Conservation (phyloP, 2,888 invertebrate genomes). For the Oscheius sp. region DNA sequence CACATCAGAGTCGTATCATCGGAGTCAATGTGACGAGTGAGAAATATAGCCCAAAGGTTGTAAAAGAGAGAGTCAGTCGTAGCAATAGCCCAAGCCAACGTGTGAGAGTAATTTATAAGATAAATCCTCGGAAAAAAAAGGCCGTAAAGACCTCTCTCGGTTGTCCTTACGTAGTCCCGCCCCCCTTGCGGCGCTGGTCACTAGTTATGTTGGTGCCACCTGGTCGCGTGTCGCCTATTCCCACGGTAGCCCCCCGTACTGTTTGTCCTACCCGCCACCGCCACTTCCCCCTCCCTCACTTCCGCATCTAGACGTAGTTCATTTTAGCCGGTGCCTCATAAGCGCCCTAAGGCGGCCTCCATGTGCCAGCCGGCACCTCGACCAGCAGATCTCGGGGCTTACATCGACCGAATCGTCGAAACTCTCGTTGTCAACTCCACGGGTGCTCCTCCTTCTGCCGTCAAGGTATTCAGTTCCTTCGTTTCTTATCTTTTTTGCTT, state of each 20-base stretch:
- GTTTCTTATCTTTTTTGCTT: neutral
- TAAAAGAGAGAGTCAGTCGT: slow-evolving; percentile 9
- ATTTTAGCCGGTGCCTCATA: slow-evolving; percentile 50
- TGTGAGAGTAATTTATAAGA: too few relatives aligned
- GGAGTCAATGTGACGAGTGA: too few relatives aligned
- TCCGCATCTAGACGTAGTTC: neutral
- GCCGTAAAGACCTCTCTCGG: neutral
- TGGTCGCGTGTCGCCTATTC: slow-evolving; percentile 25
- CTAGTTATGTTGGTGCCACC: slow-evolving; percentile 14
- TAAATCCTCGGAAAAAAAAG: neutral
- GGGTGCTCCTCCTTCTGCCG: slow-evolving; percentile 18
- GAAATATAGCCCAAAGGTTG: too few relatives aligned
- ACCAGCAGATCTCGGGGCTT: slow-evolving; percentile 44
- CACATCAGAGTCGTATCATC: neutral
- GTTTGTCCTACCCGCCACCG: slow-evolving; percentile 14
- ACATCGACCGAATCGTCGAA: slow-evolving; percentile 59
- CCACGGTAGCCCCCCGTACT: slow-evolving; percentile 31
- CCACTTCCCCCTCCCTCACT: neutral
- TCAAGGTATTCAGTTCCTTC: slow-evolving; percentile 1
- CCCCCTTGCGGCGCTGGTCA: slow-evolving; percentile 7
- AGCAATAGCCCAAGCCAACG: too few relatives aligned
- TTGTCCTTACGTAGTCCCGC: slow-evolving; percentile 15
- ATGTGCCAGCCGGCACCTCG: slow-evolving; percentile 32
- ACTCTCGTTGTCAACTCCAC: slow-evolving; percentile 51
- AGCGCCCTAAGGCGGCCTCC: slow-evolving; percentile 33